Base-by-base conservation (phyloP, 2,797 vertebrate genomes). In the Enteromius viviparus region DNA sequence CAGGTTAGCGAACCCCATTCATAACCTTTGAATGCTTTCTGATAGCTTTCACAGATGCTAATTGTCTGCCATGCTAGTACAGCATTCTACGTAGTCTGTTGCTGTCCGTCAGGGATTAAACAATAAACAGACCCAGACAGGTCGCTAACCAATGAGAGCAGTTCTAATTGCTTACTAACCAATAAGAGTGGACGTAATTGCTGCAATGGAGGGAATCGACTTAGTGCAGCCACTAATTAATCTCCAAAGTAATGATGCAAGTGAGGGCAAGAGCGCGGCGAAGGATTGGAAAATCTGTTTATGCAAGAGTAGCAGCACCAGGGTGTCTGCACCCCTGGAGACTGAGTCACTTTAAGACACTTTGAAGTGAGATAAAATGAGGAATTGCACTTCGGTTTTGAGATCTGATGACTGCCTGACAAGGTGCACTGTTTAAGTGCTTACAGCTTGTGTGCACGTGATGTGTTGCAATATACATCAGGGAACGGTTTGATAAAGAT, bases 201-300 rank as follows among this genome's bases (percentile, higher is more conserved):
- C 86, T 81, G 80, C 80, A 83, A 87, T 84, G 84, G 89, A 91
- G 88, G 81, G 89, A 91, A 89, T 89, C 88, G 90, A 89, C 90
- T 92, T 90, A 89, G 91, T 90, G 89, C 90, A 91, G 89, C 89
- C 89, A 91, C 92, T 93, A 95, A 94, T 96, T 95, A 95, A 95
- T 95, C 92, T 91, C 85, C 81, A 69, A 87, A 88, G 90, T 94
- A 94, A 94, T 95, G 95, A 95, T 94, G 95, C 93, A 96, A 96
- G 93, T 90, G 88, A 92, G 92, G 88, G 95, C 92, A 95, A 95
- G 91, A 93, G 89, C 89, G 85, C 88, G 83, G 91, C 87, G 91
- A 42, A 88, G 90, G 88, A 90, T 91, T 90, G 93, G 91, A 92
- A 90, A 90, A 84, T 91, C 78, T 86, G 91, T 91, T 85, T 89